Percentiles rank a stretch among this genome's conserved stretches.
Evolutionary conservation across 2,797 vertebrate genomes (phyloP).

Genomic region (Amazona ochrocephala): DNA sequence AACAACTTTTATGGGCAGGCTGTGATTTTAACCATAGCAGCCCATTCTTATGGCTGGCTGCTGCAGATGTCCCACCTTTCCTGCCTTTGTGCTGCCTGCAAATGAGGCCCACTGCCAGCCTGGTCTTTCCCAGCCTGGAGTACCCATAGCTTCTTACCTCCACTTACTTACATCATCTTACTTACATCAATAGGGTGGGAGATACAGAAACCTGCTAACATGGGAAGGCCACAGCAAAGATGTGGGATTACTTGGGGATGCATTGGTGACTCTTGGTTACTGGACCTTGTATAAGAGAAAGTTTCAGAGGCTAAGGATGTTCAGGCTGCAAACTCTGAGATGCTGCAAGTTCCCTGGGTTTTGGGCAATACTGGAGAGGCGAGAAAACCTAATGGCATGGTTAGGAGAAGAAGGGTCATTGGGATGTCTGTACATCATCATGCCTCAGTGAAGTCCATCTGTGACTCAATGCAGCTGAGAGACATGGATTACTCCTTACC

Average conservation of each 20-base stretch:
- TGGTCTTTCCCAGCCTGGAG: accelerated
- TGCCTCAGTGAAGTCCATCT: neutral
- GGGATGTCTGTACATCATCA: neutral
- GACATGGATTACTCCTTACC: neutral
- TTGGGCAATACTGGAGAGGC: neutral
- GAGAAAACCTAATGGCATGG: neutral
- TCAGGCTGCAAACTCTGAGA: neutral
- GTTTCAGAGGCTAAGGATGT: neutral
- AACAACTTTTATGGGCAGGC: neutral
- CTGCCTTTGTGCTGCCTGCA: neutral
- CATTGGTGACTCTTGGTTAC: neutral
- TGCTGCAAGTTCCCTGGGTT: neutral
- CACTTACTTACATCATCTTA: no score
- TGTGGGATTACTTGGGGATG: neutral
- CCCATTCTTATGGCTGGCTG: neutral
- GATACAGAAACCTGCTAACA: neutral
- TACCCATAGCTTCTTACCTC: accelerated
- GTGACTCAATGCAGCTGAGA: neutral
- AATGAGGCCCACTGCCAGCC: neutral
- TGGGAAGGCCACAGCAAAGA: neutral
- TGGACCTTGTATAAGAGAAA: neutral
- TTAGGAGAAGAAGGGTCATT: neutral
- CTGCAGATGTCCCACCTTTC: accelerated
- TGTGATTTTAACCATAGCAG: neutral
- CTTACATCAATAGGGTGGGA: neutral